Percentiles rank a stretch among this genome's conserved stretches.
phyloP scores from a whole-genome alignment of 2,797 vertebrate genomes.

The Tenualosa thibaudeaui region DNA sequence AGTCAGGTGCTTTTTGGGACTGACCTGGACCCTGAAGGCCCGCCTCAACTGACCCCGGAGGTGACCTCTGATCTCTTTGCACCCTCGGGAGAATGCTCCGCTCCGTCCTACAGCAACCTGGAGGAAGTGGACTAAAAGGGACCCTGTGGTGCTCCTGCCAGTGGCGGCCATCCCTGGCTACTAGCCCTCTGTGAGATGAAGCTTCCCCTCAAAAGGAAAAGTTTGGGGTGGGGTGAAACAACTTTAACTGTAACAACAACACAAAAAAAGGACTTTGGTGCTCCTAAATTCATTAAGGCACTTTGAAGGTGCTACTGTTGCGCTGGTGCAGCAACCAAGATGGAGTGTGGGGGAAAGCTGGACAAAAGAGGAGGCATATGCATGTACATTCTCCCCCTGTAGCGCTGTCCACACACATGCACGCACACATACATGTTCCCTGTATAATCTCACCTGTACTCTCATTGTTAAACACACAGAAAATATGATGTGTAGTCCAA shows the following conservation, averaged over 20 bases:
- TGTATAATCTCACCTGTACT: not conserved
- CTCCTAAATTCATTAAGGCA: slow-evolving; percentile 48
- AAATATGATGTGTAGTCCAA: not conserved
- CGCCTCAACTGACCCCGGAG: slow-evolving; percentile 81
- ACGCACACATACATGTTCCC: not conserved
- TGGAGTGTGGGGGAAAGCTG: slow-evolving; percentile 43
- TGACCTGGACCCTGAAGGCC: slow-evolving; percentile 85
- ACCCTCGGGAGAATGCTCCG: slow-evolving; percentile 79
- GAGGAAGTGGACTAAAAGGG: slow-evolving; percentile 90
- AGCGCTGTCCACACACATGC: slow-evolving; percentile 39
- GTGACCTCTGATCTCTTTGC: slow-evolving; percentile 81
- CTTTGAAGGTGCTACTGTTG: slow-evolving; percentile 49
- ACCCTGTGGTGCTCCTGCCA: not conserved
- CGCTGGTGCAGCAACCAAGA: slow-evolving; percentile 37
- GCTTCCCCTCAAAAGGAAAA: slow-evolving; percentile 23
- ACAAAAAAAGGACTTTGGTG: slow-evolving; percentile 47
- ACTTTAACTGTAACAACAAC: not conserved
- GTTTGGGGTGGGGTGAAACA: not conserved
- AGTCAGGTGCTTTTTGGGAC: slow-evolving; percentile 82
- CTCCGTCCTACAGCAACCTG: slow-evolving; percentile 96
- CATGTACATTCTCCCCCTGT: slow-evolving; percentile 43
- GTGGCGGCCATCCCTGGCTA: not conserved
- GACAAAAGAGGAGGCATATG: slow-evolving; percentile 43
- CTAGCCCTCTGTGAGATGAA: slow-evolving; percentile 33
- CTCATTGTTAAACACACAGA: not conserved